Evolutionary conservation across 2,797 vertebrate species (phyloP).

Genomic region (Syndactyla subalaris): DNA sequence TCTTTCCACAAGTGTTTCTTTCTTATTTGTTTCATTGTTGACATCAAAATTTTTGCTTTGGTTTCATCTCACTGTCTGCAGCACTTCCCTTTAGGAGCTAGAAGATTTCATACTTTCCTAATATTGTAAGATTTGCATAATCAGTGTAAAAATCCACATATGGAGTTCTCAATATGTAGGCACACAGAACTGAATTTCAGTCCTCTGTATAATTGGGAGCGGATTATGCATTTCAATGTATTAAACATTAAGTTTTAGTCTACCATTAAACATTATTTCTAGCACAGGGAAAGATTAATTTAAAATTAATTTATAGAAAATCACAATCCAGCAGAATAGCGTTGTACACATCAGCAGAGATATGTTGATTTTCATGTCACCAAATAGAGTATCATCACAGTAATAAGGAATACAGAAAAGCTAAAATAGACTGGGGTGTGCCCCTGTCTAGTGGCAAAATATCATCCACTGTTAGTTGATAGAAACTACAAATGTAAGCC

Average conservation of each 20-base stretch:
- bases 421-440: neutral
- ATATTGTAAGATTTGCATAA: neutral
- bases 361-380: neutral
- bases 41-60: neutral
- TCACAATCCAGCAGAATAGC: neutral
- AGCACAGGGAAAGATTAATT: neutral
- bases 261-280: neutral
- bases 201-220: neutral
- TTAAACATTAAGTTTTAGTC: neutral
- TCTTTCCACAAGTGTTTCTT: neutral
- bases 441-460: neutral
- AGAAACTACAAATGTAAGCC: neutral
- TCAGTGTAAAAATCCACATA: neutral
- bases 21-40: neutral
- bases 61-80: neutral
- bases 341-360: neutral
- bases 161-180: neutral
- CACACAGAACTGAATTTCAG: neutral
- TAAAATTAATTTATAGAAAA: constrained; percentile 11
- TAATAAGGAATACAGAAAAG: neutral
- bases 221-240: neutral
- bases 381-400: neutral
- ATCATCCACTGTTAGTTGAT: neutral
- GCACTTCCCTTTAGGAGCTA: neutral
- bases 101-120: neutral